Conservation (phyloP, 2,113 vertebrate genomes). For the Stigmatopora argus region DNA sequence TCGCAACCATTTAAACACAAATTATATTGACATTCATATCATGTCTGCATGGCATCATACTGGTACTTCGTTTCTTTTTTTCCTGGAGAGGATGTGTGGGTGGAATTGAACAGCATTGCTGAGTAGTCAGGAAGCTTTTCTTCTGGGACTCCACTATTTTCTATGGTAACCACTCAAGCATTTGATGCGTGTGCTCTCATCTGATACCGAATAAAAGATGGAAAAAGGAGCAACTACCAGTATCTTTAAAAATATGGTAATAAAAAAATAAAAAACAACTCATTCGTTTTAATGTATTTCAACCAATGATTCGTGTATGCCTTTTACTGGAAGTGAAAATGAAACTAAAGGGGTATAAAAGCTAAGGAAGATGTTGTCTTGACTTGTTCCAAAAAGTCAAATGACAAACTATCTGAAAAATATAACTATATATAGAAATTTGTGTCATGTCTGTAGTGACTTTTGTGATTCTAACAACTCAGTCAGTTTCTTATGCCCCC, state of each 20-base stretch:
- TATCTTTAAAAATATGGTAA: no score
- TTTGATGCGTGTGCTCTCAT: constrained; percentile 49
- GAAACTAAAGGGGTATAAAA: background rate
- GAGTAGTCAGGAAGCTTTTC: constrained; percentile 33
- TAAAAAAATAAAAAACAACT: no score
- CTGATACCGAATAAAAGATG: constrained; percentile 40
- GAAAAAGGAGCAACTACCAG: no score
- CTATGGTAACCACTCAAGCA: constrained; percentile 56
- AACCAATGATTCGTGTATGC: background rate
- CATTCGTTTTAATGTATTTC: background rate
- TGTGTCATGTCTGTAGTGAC: no score
- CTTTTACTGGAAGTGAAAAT: constrained; percentile 29
- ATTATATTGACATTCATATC: constrained; percentile 18
- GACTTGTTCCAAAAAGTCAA: no score
- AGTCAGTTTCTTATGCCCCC: no score
- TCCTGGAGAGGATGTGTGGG: constrained; percentile 4
- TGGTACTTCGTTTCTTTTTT: background rate
- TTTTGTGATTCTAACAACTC: no score
- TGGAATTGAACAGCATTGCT: constrained; percentile 38
- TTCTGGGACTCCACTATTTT: constrained; percentile 40
- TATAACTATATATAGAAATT: no score
- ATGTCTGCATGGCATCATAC: constrained; percentile 6
- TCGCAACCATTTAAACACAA: constrained; percentile 7
- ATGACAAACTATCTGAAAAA: no score
- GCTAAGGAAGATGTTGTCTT: no score